These are phyloP conservation scores for Popillia japonica DNA, from an alignment of 1,140 invertebrate genomes.

Conservation along the genomic window DNA sequence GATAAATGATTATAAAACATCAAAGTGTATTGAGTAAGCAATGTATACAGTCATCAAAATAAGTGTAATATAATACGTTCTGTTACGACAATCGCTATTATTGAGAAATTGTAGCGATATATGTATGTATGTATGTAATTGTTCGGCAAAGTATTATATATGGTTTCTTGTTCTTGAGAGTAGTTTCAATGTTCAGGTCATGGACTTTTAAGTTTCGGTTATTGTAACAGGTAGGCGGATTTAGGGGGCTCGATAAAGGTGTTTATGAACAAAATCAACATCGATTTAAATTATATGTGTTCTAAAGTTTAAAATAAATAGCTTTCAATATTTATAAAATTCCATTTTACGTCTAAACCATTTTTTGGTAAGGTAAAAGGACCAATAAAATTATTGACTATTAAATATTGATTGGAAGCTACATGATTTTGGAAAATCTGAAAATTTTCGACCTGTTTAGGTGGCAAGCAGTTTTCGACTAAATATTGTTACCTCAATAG, in stretches of 20 bases:
- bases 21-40: background rate
- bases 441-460: too few relatives aligned
- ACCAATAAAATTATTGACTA: too few relatives aligned
- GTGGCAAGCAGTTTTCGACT: too few relatives aligned
- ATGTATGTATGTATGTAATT: too few relatives aligned
- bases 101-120: background rate
- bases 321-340: too few relatives aligned
- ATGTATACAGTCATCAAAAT: background rate
- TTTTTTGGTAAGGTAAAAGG: too few relatives aligned
- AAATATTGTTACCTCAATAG: too few relatives aligned
- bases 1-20: background rate
- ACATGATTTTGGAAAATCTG: too few relatives aligned
- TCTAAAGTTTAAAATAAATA: too few relatives aligned
- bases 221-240: slow-evolving; percentile 15
- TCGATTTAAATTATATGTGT: background rate
- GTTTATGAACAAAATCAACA: background rate
- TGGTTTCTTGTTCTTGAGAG: background rate
- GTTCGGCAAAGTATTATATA: background rate
- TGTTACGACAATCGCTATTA: background rate
- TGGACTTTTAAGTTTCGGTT: background rate
- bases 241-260: slow-evolving; percentile 6
- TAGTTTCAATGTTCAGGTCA: slow-evolving; percentile 1
- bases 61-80: background rate
- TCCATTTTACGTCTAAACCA: too few relatives aligned
- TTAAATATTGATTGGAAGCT: too few relatives aligned